Evolutionary conservation across 2,888 invertebrate genomes (phyloP).

Genomic region (Busseola fusca): DNA sequence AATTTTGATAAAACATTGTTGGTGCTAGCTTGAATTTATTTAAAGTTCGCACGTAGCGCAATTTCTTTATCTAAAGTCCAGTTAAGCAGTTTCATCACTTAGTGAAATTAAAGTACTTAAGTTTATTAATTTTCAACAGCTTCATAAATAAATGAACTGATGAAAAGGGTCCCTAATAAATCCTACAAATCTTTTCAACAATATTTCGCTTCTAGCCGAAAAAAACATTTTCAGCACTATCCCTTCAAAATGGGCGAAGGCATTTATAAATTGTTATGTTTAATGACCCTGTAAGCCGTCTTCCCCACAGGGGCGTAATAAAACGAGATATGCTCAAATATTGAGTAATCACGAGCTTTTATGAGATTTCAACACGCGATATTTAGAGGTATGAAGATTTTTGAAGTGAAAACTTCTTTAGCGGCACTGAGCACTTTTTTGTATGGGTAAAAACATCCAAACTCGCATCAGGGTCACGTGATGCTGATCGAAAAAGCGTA

Average conservation of each 20-base stretch:
- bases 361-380: slow-evolving; percentile 58
- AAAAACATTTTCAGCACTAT: slow-evolving; percentile 1
- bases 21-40: slow-evolving; percentile 12
- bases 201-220: background rate
- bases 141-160: background rate
- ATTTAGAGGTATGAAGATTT: slow-evolving; percentile 24
- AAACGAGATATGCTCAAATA: slow-evolving; percentile 47
- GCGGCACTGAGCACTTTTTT: too few relatives aligned
- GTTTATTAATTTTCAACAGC: background rate
- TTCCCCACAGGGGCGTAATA: slow-evolving; percentile 28
- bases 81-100: background rate
- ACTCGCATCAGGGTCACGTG: too few relatives aligned
- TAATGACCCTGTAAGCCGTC: slow-evolving; percentile 32
- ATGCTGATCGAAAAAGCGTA: too few relatives aligned
- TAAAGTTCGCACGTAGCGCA: background rate
- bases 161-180: background rate
- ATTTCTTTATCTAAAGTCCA: background rate
- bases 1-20: background rate
- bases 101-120: background rate
- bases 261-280: slow-evolving; percentile 39
- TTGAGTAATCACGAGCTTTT: slow-evolving; percentile 50
- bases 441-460: too few relatives aligned
- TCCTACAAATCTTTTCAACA: background rate
- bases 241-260: background rate
- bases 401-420: too few relatives aligned